These are phyloP conservation scores for Isaurus tuberculatus DNA, from an alignment of 92 coral and sea anemone species.

Conservation along the genomic window DNA sequence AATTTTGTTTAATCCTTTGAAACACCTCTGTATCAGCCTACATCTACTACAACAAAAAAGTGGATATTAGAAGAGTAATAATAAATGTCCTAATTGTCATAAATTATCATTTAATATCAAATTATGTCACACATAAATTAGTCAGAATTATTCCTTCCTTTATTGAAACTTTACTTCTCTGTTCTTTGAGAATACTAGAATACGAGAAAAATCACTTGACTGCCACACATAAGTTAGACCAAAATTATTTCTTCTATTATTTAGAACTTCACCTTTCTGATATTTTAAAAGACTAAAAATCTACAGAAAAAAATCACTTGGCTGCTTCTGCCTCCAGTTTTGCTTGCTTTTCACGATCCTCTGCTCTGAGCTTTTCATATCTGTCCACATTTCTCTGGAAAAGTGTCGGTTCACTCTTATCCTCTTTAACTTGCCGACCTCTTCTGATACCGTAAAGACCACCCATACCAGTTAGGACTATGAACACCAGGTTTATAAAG, in stretches of 20 bases:
- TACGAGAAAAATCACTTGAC: slow-evolving; percentile 9
- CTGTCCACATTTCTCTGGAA: slow-evolving; percentile 67
- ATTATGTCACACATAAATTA: background rate
- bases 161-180: background rate
- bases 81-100: no score
- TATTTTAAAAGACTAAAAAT: background rate
- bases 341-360: slow-evolving; percentile 53
- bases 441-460: slow-evolving; percentile 53
- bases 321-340: slow-evolving; percentile 24
- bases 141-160: background rate
- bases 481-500: slow-evolving; percentile 60
- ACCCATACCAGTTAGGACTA: slow-evolving; percentile 56
- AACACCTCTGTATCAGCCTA: no score
- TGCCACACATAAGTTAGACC: background rate
- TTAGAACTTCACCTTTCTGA: background rate
- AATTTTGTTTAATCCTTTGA: no score
- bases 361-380: slow-evolving; percentile 62
- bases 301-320: slow-evolving; percentile 8
- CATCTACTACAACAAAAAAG: no score
- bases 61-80: no score
- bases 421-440: slow-evolving; percentile 62
- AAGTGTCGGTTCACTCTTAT: slow-evolving; percentile 59
- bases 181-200: background rate
- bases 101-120: no score
- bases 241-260: background rate